Base-by-base conservation (phyloP, 2,888 invertebrate genomes). In the Stegana nigrithorax region DNA sequence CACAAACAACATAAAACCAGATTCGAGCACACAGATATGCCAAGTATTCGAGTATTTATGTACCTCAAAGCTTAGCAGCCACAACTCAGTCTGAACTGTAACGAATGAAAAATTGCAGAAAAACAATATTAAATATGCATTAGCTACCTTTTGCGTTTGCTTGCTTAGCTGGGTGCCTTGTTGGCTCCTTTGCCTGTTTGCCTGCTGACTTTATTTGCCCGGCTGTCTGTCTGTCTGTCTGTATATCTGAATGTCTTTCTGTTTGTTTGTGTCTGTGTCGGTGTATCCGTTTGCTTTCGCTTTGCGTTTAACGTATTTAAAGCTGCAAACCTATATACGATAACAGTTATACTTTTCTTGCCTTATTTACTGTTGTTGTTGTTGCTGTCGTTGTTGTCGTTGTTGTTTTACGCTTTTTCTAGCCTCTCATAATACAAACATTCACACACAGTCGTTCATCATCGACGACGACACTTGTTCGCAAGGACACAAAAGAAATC, bases 401-500 rank as follows among this genome's bases (percentile, higher is more conserved):
- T 29, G 6, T 29, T 29, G 10, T 29, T 29, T 29, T 29, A 29
- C 10, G 10, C 12, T 3, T 50, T 50, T 50, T 50, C 25, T 23
- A 51, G 17, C 29, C 7, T 51, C 29, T 51, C 29, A 51, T 51
- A 29, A 29, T 29, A 29, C 17, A 29, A 39, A 51, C 19, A n/a
- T n/a, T n/a, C n/a, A n/a, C 29, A 29, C 51, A 51, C 1, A 51
- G 51, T 29, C 51, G 17, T 29, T 29, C 51, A 51, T 51, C 51
- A 51, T 51, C 6, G 12, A 39, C 36, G 56, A 67, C 77, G 66
- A 68, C 73, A 75, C 72, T 79, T 71, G 70, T 71, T 69, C 51
- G 67, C 78, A 76, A 76, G 76, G 80, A 77, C 76, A 76, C 50
- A 67, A 39, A 62, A 77, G 72, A 77, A 76, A 76, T 76, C 76